phyloP scores from a whole-genome alignment of 2,888 invertebrate genomes.

The Ecliptopera silaceata region DNA sequence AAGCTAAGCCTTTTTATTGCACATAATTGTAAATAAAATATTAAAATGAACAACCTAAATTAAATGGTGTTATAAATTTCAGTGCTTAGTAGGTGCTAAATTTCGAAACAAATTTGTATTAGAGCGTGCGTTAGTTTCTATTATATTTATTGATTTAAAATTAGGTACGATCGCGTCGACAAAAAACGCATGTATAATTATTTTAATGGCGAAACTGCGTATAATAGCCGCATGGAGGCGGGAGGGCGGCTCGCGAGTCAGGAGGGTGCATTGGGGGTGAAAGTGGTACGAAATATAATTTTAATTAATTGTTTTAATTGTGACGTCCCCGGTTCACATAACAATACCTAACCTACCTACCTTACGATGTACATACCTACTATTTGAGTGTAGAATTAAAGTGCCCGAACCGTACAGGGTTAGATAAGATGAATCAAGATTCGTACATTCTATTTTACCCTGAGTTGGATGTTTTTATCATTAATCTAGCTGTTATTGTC shows the following conservation, averaged over 20 bases:
- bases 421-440: too few species aligned
- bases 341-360: conserved; percentile 8
- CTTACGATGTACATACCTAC: too few species aligned
- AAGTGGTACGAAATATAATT: conserved; percentile 15
- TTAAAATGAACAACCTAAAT: too few species aligned
- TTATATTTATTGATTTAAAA: too few species aligned
- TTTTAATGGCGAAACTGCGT: conserved; percentile 12
- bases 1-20: neutral
- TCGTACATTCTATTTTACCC: too few species aligned
- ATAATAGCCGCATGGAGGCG: conserved; percentile 8
- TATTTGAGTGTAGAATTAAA: too few species aligned
- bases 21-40: too few species aligned
- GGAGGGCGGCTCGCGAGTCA: neutral
- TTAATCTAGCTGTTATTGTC: too few species aligned
- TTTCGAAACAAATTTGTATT: too few species aligned
- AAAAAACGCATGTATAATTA: conserved; percentile 20
- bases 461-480: too few species aligned
- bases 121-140: too few species aligned
- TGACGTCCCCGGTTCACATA: conserved; percentile 8
- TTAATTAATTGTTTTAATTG: conserved; percentile 35
- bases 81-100: neutral
- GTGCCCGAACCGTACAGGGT: too few species aligned
- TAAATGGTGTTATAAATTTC: neutral
- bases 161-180: conserved; percentile 8
- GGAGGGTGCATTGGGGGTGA: conserved; percentile 3